Base-by-base conservation (phyloP, 2,888 invertebrate species). In the Girardia tigrina region DNA sequence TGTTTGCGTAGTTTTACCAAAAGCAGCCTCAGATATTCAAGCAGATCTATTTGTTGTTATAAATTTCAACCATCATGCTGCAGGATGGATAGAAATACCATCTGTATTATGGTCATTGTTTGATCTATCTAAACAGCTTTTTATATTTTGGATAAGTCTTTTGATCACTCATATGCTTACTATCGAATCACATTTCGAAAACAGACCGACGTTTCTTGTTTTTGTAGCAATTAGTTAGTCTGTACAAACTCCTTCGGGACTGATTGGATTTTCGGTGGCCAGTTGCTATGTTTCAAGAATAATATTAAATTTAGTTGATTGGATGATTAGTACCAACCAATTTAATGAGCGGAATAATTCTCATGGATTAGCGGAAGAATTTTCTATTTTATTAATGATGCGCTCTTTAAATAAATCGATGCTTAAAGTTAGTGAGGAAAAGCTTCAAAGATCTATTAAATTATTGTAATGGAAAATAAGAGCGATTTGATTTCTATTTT, bases 311-410 rank as follows among this genome's bases (percentile, higher is more conserved):
- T 77, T 82, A 16, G 85, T 85, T 0, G 85, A 83, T 77, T 80
- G 85, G 12, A 82, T 83, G 77, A 85, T 85, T 8, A 79, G 81
- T 73, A 75, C 29, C 14, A 74, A 26, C 16, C 42, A 26, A 16
- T 27, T 26, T 28, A 27, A 27, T 20, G 77, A 72, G 36, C 29
- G 23, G 29, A 56, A 80, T 6, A 79, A 79, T 27, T 82, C 83
- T 74, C 80, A 80, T 74, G 86, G 87, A 4, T 86, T 86, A 83
- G 85, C 86, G 0, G 87, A 87, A 80, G 87, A 86, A 0, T 82
- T 87, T 71, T 86, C 86, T 0, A 84, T 87, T 81, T 81, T 86
- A n/a, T 80, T 87, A 0, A 82, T 87, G 8, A 86, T 86, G 0
- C 79, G 85, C 0, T 56, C 56, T 56, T 56, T 56, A n/a, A 56